Evolutionary conservation across 2,797 vertebrate genomes (phyloP).

Genomic region (Nannoperca australis): DNA sequence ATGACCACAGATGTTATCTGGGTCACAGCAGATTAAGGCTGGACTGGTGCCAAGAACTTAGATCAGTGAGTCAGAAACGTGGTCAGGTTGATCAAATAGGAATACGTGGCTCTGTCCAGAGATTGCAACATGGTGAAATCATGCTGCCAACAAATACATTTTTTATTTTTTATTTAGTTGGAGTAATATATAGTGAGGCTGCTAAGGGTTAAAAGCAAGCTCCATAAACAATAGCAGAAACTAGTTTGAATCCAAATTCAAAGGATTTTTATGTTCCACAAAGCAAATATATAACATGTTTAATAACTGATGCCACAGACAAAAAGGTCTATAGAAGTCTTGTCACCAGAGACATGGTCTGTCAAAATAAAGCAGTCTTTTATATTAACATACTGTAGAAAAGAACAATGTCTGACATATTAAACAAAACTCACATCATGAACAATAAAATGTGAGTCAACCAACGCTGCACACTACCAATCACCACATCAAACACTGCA

Average conservation of each 20-base stretch:
- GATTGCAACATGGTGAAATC: too few species aligned
- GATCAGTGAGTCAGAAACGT: slow-evolving; percentile 28
- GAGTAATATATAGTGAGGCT: background rate
- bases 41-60: slow-evolving; percentile 11
- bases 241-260: background rate
- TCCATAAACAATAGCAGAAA: background rate
- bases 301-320: background rate
- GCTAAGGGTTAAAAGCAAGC: background rate
- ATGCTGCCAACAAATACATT: background rate
- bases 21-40: slow-evolving; percentile 39
- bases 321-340: background rate
- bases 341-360: background rate
- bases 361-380: slow-evolving; percentile 17
- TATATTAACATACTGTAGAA: background rate
- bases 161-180: background rate
- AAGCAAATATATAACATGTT: background rate
- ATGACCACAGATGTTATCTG: slow-evolving; percentile 29
- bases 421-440: slow-evolving; percentile 1
- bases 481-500: background rate
- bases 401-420: slow-evolving; percentile 1
- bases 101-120: background rate
- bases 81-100: background rate
- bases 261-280: background rate
- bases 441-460: background rate
- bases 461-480: background rate